These are phyloP conservation scores for Vulpes ferrilata DNA, from an alignment of 2,113 vertebrate species.

Conservation along the genomic window DNA sequence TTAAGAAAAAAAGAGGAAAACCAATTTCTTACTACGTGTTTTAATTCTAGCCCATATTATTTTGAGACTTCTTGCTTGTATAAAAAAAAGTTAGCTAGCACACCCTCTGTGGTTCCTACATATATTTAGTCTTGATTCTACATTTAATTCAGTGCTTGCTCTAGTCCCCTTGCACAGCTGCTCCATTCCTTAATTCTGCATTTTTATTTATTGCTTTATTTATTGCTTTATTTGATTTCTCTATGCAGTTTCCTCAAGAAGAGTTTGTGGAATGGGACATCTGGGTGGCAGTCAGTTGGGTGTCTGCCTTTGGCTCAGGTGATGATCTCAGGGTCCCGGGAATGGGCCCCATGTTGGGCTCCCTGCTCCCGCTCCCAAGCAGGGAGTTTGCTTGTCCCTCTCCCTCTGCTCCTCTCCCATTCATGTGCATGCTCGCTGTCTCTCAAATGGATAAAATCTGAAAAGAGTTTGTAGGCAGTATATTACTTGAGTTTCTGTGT, in stretches of 20 bases:
- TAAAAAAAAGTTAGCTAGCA: background rate
- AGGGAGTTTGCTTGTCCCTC: background rate
- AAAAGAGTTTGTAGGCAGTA: background rate
- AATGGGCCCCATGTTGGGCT: background rate
- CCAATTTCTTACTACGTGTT: background rate
- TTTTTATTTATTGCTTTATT: background rate
- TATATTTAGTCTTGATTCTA: background rate
- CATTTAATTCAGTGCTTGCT: background rate
- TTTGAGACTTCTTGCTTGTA: background rate
- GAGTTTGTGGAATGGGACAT: background rate
- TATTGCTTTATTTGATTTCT: constrained; percentile 16
- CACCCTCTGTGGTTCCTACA: background rate
- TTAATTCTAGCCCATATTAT: background rate
- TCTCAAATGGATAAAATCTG: background rate
- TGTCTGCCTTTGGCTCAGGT: background rate
- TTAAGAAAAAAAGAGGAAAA: constrained; percentile 2
- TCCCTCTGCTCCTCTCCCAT: background rate
- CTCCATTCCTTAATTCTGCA: background rate
- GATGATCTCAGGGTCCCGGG: background rate
- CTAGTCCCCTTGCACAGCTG: background rate
- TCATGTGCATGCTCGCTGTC: too few species aligned
- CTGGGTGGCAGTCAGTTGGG: background rate
- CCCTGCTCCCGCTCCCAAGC: background rate
- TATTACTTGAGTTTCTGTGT: background rate
- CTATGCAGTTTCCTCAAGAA: background rate